These are phyloP conservation scores for Myripristis jacobus DNA, from an alignment of 2,797 vertebrate genomes.

Conservation along the genomic window DNA sequence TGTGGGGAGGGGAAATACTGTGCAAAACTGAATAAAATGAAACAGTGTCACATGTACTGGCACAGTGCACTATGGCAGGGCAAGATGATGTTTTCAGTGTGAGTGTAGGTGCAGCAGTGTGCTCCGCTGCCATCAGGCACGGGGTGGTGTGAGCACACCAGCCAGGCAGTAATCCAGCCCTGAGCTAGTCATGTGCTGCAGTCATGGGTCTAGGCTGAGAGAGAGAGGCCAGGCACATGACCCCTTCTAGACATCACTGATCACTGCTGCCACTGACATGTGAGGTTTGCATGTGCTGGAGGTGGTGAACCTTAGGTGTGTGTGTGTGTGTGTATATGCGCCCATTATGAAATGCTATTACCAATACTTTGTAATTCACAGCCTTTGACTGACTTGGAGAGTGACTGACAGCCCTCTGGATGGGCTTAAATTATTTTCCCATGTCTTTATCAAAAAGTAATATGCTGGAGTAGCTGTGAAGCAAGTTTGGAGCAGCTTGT, in stretches of 20 bases:
- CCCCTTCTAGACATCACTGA: conserved; percentile 33
- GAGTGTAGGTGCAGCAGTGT: conserved; percentile 4
- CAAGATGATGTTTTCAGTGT: conserved; percentile 17
- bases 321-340: background rate
- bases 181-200: conserved; percentile 82
- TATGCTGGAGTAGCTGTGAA: no score
- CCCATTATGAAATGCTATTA: background rate
- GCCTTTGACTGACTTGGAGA: background rate
- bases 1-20: no score
- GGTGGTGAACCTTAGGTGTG: background rate
- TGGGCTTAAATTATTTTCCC: no score
- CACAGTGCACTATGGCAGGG: background rate
- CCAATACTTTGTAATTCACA: background rate
- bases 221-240: conserved; percentile 79
- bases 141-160: conserved; percentile 58
- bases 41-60: background rate
- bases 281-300: conserved; percentile 4
- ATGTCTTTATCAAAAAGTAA: no score
- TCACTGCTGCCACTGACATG: conserved; percentile 52
- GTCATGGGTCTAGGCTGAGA: conserved; percentile 82
- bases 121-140: conserved; percentile 62
- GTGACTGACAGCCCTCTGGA: no score
- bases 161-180: conserved; percentile 74
- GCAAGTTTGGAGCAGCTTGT: no score
- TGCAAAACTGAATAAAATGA: background rate